Conservation (phyloP, 2,888 invertebrate species). For the Xanthorhoe spadicearia region DNA sequence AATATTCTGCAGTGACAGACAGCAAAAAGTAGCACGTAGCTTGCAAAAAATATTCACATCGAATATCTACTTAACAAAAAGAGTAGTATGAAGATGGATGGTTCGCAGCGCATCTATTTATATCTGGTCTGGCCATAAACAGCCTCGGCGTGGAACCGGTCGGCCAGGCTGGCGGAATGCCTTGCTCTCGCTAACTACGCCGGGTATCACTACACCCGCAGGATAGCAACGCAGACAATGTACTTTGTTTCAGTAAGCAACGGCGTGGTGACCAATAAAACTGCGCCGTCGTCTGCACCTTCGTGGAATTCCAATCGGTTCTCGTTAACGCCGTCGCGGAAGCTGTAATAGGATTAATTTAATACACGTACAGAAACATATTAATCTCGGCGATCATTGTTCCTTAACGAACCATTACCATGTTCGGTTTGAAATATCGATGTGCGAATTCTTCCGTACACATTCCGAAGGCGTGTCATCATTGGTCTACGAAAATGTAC, state of each 20-base stretch:
- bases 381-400: conserved; percentile 42
- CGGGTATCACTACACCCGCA: conserved; percentile 59
- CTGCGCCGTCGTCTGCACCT: conserved; percentile 25
- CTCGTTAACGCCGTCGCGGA: conserved; percentile 50
- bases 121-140: conserved; percentile 81
- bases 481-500: conserved; percentile 28
- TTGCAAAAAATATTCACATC: conserved; percentile 43
- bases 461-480: conserved; percentile 40
- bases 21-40: conserved; percentile 31
- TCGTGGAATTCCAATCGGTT: conserved; percentile 48
- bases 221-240: conserved; percentile 72
- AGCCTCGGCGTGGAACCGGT: conserved; percentile 76
- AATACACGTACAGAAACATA: conserved; percentile 46
- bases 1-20: conserved; percentile 30
- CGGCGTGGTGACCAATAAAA: conserved; percentile 38
- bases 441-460: conserved; percentile 39
- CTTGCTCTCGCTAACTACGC: conserved; percentile 72
- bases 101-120: conserved; percentile 78
- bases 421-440: conserved; percentile 38
- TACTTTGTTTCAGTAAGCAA: conserved; percentile 61
- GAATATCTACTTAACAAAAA: conserved; percentile 55
- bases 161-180: conserved; percentile 75
- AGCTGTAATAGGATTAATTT: conserved; percentile 50
- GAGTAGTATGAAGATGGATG: conserved; percentile 76
- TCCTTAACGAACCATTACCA: conserved; percentile 35